Evolutionary conservation across 2,113 vertebrate species (phyloP).

Genomic region (Promerops cafer): DNA sequence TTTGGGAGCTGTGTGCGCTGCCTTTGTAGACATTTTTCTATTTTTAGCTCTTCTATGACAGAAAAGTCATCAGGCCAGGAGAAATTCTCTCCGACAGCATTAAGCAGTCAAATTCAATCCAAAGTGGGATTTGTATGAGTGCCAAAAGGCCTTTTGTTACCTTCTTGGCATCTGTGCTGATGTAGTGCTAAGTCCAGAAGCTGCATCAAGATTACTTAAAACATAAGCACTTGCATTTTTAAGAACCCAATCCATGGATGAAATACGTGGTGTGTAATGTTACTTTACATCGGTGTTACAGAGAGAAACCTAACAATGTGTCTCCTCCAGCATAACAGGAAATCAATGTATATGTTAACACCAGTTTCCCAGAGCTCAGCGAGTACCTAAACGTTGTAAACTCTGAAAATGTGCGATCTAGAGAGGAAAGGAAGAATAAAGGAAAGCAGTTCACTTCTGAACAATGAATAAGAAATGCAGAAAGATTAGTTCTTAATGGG

Average conservation of each 20-base stretch:
- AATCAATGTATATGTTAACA: conserved; percentile 15
- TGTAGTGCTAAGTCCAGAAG: not conserved
- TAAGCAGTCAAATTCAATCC: not conserved
- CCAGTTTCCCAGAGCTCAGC: not conserved
- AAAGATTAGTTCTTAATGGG: not conserved
- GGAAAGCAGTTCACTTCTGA: not conserved
- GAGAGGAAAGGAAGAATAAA: not conserved
- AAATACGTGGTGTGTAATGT: not conserved
- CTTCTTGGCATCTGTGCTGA: not conserved
- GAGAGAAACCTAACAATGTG: not conserved
- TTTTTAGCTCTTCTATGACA: not conserved
- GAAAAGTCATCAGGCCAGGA: not conserved
- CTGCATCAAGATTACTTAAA: not conserved
- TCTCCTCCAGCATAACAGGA: not conserved
- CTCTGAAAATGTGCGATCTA: not conserved
- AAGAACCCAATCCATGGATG: not conserved
- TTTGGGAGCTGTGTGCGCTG: not conserved
- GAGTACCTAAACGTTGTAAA: not conserved
- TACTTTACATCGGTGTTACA: not conserved
- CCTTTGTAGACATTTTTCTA: not conserved
- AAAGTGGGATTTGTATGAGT: not conserved
- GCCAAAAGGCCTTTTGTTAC: not conserved
- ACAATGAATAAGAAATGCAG: not conserved
- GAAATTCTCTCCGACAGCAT: not conserved
- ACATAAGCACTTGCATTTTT: not conserved